Base-by-base conservation (phyloP, 2,113 vertebrate genomes). In the Triplophysa dalaica region DNA sequence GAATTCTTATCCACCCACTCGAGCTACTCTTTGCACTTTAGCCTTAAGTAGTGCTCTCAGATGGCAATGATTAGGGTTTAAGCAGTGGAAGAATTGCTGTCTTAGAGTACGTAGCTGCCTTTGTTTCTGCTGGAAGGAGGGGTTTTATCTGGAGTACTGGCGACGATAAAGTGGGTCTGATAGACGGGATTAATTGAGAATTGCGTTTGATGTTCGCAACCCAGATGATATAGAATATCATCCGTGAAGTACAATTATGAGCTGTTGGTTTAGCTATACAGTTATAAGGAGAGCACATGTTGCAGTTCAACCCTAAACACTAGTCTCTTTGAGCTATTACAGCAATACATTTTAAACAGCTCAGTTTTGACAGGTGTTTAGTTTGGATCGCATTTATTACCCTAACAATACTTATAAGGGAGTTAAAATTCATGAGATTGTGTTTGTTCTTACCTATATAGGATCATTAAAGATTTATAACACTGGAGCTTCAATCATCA, bases 21-120 rank as follows among this genome's bases (percentile, higher is more conserved):
- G 48, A 63, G 78, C 58, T 75, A 38, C 80, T 50, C 58, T 67
- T 73, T 38, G 56, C 33, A 29, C 81, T 74, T 52, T 29, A 83
- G 33, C 64, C 45, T 56, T 66, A 82, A 83, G 69, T 78, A 81
- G 81, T 69, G 70, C 75, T 78, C 21, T 60, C 50, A 74, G 81
- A 85, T 83, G 79, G 66, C 80, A 76, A 63, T 69, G 75, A 83
- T 85, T 79, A 79, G 70, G 78, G 78, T 81, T 80, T 48, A 80
- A 66, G 75, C 63, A 52, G 22, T 26, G 70, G 79, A 75, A 52
- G 68, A 76, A 80, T 77, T 45, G 68, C 62, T 38, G 8, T 48
- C 72, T 62, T 43, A 69, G 62, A 75, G n/a, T n/a, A n/a, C n/a
- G 73, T 77, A 68, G 73, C 62, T 50, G 56, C 3, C 80, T 66